Evolutionary conservation across 2,113 vertebrate genomes (phyloP).

Genomic region (Fulica atra): DNA sequence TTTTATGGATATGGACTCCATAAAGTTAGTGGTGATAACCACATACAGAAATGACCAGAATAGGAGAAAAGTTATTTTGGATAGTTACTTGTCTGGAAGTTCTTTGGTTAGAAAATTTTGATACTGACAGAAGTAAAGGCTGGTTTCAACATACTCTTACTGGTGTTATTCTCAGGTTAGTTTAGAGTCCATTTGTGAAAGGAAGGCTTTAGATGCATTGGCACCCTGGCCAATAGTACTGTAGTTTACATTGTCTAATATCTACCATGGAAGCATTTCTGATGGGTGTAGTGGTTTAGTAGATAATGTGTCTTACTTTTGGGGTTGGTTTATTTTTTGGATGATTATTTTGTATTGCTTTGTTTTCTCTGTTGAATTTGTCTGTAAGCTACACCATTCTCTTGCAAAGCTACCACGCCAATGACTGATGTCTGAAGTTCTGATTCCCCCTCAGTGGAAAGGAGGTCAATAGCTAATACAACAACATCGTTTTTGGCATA

Average conservation of each 20-base stretch:
- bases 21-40: not conserved
- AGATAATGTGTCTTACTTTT: not conserved
- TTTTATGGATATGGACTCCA: not conserved
- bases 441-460: not conserved
- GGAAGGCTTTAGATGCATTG: not conserved
- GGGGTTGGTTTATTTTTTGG: not conserved
- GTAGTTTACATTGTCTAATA: rapidly evolving
- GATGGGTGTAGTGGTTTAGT: not conserved
- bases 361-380: not conserved
- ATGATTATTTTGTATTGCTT: not conserved
- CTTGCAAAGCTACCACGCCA: not conserved
- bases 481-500: not conserved
- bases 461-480: not conserved
- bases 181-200: not conserved
- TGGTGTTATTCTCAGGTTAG: not conserved
- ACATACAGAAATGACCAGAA: not conserved
- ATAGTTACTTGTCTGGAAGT: not conserved
- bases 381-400: not conserved
- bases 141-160: not conserved
- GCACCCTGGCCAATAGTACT: not conserved
- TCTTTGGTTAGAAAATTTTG: not conserved
- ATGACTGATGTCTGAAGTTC: not conserved
- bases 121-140: not conserved
- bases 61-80: not conserved
- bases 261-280: not conserved